Evolutionary conservation across 1,140 invertebrate species (phyloP).

Genomic region (Patella vulgata): DNA sequence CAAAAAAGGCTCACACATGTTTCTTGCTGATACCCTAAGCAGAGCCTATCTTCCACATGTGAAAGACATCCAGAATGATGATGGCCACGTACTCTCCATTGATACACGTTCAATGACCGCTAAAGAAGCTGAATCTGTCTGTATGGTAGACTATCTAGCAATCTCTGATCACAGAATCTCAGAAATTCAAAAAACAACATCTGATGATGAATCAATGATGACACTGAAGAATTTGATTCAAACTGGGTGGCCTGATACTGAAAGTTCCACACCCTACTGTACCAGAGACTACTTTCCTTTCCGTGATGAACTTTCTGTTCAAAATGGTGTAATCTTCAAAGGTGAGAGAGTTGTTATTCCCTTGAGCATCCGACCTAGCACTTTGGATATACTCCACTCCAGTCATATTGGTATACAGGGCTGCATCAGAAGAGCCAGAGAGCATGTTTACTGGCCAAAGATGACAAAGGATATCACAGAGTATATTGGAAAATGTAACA

Average conservation of each 20-base stretch:
- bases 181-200: no score
- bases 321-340: slow-evolving; percentile 9
- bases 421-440: slow-evolving; percentile 4
- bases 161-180: no score
- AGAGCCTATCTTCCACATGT: slow-evolving; percentile 25
- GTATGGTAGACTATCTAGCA: no score
- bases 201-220: no score
- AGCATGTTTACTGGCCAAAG: no score
- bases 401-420: slow-evolving; percentile 10
- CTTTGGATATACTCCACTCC: slow-evolving; percentile 4
- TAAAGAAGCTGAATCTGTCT: no score
- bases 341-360: slow-evolving; percentile 12
- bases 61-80: slow-evolving; percentile 5
- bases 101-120: no score
- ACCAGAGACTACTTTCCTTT: slow-evolving; percentile 1
- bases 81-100: no score
- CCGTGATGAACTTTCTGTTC: slow-evolving; percentile 5
- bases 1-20: slow-evolving; percentile 57
- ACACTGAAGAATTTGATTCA: not conserved
- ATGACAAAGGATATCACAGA: no score
- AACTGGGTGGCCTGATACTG: slow-evolving; percentile 5
- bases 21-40: slow-evolving; percentile 56
- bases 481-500: no score
- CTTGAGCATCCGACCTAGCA: not conserved
- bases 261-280: not conserved